A percentile compares a stretch with the other conserved stretches of the same genome.
Evolutionary conservation across 1,140 invertebrate species (phyloP).

Genomic region (Trichonephila clavipes): DNA sequence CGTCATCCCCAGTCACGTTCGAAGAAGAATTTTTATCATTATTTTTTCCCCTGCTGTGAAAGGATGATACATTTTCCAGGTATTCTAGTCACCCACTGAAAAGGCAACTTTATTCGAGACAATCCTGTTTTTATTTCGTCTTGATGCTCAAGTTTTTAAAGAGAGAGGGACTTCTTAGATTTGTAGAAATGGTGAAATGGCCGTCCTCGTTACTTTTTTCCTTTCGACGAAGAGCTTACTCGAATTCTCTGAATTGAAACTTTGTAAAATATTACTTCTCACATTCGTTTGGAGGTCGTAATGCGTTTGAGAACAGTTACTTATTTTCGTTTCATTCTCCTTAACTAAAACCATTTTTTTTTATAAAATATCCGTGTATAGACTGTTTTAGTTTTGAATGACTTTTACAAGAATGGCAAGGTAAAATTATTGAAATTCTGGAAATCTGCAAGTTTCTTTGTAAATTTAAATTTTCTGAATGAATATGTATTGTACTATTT

Average conservation of each 20-base stretch:
- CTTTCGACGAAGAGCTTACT: not conserved
- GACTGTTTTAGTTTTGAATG: no score
- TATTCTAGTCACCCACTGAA: slow-evolving; percentile 44
- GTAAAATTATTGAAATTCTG: no score
- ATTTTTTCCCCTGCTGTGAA: slow-evolving; percentile 11
- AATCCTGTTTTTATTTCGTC: slow-evolving; percentile 24
- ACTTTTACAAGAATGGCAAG: no score
- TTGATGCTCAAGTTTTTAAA: slow-evolving; percentile 1
- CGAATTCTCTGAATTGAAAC: not conserved
- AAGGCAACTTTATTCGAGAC: slow-evolving; percentile 44
- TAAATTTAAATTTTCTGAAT: no score
- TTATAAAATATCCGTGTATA: no score
- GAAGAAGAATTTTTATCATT: slow-evolving; percentile 25
- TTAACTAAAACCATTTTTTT: no score
- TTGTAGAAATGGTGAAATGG: not conserved
- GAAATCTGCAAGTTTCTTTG: no score
- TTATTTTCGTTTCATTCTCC: no score
- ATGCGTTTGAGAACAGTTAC: no score
- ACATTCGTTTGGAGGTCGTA: no score
- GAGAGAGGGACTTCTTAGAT: not conserved
- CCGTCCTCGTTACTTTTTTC: not conserved
- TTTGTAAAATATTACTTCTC: not conserved
- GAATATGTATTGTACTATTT: no score
- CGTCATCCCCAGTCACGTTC: slow-evolving; percentile 45
- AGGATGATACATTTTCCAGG: slow-evolving; percentile 46